Evolutionary conservation across 2,888 invertebrate genomes (phyloP), one percentile per base, ranked within the genome.

Genomic region (Reticulitermes lucifugus): DNA sequence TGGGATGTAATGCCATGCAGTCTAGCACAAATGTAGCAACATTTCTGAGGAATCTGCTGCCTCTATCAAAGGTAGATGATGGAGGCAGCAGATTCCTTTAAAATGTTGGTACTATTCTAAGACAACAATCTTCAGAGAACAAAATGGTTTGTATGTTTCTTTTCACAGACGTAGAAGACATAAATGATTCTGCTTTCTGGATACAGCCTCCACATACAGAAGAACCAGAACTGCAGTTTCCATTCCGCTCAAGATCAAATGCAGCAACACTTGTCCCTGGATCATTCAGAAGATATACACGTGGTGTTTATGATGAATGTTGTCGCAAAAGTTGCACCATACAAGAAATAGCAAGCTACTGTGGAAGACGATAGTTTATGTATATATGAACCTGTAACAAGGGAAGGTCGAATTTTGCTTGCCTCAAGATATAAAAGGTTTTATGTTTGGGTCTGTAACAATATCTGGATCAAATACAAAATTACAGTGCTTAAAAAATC

Each of bases 291-390:
- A 84, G 88, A 73, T 89, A 83, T 88, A 85, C 88, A 51, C 85
- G 88, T 51, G 92, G 91, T n/a, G 89, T 91, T 81, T 89, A 90
- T 86, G 91, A 92, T 86, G 92, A 92, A 86, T 92, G 92, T 88
- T 92, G 92, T 87, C 86, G 88, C 59, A 91, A 91, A 86, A 85
- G 90, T 1, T 92, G 92, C 87, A 88, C 90, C 41, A 87, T 89
- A 43, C 87, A 88, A 29, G 91, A 91, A 88, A 86, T 92, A 84
- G 86, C 86, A 59, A 89, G 89, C 86, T 92, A 92, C 85, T 92
- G 92, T 87, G 91, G 81, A 35, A 70, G 46, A 46, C 46, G 81
- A 70, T 81, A 81, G 46, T 65, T 12, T 46, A 21, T 21, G 35
- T 10, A 73, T 12, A 12, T n/a, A 29, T 6, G 18, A 46, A 46